Percentiles rank a stretch among this genome's conserved stretches.
phyloP scores from a whole-genome alignment of 1,140 invertebrate species.

The Ylistrum balloti region DNA sequence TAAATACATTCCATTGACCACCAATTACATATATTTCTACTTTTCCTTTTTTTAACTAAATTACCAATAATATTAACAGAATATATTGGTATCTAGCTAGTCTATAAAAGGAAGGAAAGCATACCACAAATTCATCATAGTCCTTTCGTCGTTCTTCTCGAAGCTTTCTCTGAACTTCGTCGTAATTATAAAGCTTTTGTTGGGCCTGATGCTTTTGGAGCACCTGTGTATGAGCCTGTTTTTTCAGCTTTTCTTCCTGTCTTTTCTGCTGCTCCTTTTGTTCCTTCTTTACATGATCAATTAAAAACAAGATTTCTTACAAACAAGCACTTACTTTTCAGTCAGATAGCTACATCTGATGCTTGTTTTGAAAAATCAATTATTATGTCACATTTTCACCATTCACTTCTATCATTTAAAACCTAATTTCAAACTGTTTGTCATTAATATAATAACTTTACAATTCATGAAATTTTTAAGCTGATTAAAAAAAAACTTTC shows the following conservation, averaged over 20 bases:
- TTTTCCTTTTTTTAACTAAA: not conserved
- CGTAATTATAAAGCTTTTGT: not conserved
- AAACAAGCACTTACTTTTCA: not conserved
- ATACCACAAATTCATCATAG: slow-evolving; percentile 11
- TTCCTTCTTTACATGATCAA: not conserved
- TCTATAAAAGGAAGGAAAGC: slow-evolving; percentile 13
- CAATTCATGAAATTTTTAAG: too few species aligned
- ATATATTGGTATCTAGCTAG: slow-evolving; percentile 24
- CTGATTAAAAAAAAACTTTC: too few species aligned
- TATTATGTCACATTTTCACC: too few species aligned
- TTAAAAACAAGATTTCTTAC: slow-evolving; percentile 12
- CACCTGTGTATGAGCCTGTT: not conserved
- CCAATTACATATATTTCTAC: not conserved
- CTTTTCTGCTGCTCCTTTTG: not conserved
- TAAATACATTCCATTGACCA: too few species aligned
- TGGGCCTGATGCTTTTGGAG: not conserved
- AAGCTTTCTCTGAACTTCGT: not conserved
- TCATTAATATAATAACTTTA: too few species aligned
- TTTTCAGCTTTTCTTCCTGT: not conserved
- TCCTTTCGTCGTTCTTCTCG: not conserved
- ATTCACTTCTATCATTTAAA: too few species aligned
- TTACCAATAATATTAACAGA: not conserved
- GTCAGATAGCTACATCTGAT: not conserved
- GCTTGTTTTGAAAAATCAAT: too few species aligned
- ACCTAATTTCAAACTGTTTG: too few species aligned